phyloP scores from a whole-genome alignment of 2,888 invertebrate species.

The Dorcus hopei region DNA sequence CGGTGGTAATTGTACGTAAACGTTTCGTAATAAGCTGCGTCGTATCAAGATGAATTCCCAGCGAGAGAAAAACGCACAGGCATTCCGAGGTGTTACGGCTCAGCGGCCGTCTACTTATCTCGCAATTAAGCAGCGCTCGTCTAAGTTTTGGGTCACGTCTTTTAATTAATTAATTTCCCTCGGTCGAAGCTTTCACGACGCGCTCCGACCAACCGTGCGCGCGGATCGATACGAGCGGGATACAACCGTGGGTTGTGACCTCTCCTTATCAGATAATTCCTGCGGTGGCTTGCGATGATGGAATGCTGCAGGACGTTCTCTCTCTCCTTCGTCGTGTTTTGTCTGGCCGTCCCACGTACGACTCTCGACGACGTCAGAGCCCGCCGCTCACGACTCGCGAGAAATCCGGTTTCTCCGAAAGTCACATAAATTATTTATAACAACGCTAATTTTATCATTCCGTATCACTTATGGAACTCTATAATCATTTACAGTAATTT shows the following conservation, averaged over 20 bases:
- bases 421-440: slow-evolving; percentile 23
- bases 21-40: too few relatives aligned
- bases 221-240: slow-evolving; percentile 7
- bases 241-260: slow-evolving; percentile 13
- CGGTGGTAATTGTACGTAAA: too few relatives aligned
- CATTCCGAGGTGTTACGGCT: too few relatives aligned
- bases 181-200: neutral
- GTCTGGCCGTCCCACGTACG: slow-evolving; percentile 1
- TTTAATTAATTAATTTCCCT: slow-evolving; percentile 6
- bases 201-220: slow-evolving; percentile 2
- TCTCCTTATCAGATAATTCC: slow-evolving; percentile 15
- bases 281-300: slow-evolving; percentile 14
- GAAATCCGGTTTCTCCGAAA: slow-evolving; percentile 21
- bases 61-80: too few relatives aligned
- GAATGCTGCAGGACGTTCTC: slow-evolving; percentile 8
- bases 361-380: neutral
- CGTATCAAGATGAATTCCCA: too few relatives aligned
- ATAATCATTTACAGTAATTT: slow-evolving; percentile 10
- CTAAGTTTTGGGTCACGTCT: slow-evolving; percentile 9
- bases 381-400: neutral
- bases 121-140: slow-evolving; percentile 1
- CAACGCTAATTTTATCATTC: slow-evolving; percentile 22
- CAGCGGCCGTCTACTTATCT: too few relatives aligned
- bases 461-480: slow-evolving; percentile 13
- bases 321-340: slow-evolving; percentile 3